phyloP scores from a whole-genome alignment of 2,113 vertebrate species.

The Lutjanus erythropterus region DNA sequence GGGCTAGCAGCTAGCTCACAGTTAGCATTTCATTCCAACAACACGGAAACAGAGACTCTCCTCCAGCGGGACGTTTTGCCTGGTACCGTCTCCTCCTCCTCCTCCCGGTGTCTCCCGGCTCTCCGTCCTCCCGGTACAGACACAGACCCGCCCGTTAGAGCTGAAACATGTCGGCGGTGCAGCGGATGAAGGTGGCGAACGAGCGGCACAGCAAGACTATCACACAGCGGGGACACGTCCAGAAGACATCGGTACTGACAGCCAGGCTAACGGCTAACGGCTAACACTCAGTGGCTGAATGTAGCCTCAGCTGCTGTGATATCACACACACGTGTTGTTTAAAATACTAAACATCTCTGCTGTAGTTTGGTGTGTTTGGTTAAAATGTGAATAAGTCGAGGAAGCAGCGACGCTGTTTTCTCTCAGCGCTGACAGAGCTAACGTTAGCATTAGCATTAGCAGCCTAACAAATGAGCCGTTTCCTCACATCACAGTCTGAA shows the following conservation, averaged over 20 bases:
- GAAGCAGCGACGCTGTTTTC: neutral
- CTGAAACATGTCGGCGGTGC: conserved; percentile 85
- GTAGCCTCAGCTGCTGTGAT: too few species aligned
- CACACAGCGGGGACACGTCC: conserved; percentile 87
- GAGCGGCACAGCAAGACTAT: conserved; percentile 89
- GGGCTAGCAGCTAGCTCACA: conserved; percentile 29
- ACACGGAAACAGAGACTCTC: conserved; percentile 5
- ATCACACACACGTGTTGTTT: neutral
- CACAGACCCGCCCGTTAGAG: neutral
- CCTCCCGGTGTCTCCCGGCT: neutral
- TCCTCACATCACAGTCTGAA: neutral
- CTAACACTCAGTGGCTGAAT: neutral
- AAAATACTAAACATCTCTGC: accelerated
- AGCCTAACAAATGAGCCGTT: neutral
- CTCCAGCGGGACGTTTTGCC: conserved; percentile 10
- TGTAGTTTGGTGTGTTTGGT: accelerated
- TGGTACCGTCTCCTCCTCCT: neutral
- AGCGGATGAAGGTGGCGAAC: conserved; percentile 89
- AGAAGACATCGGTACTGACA: conserved; percentile 83
- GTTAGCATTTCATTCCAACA: neutral
- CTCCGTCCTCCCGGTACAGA: conserved; percentile 32
- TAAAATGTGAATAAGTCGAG: too few species aligned
- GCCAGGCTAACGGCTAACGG: conserved; percentile 18
- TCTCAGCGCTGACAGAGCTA: neutral
- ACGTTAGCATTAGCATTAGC: conserved; percentile 8